phyloP scores from a whole-genome alignment of 2,888 invertebrate species.

The Drosophila multiciliata region DNA sequence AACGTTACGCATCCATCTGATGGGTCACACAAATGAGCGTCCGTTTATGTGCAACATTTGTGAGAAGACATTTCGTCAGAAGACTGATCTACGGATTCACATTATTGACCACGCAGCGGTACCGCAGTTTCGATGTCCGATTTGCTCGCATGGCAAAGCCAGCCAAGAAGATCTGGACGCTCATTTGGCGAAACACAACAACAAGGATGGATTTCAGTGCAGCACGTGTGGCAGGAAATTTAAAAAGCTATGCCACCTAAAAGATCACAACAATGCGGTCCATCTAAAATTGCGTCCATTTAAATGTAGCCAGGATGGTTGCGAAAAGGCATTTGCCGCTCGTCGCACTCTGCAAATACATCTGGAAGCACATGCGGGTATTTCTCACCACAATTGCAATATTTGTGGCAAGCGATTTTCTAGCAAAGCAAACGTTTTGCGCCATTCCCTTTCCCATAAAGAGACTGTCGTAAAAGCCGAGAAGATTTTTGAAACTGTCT shows the following conservation, averaged over 20 bases:
- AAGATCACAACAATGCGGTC: constrained; percentile 54
- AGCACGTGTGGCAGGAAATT: constrained; percentile 58
- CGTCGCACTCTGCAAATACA: constrained; percentile 51
- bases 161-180: constrained; percentile 41
- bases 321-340: constrained; percentile 50
- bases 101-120: constrained; percentile 32
- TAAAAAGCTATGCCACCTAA: constrained; percentile 47
- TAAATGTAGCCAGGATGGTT: constrained; percentile 37
- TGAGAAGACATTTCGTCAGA: constrained; percentile 48
- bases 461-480: constrained; percentile 15
- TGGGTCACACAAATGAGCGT: constrained; percentile 55
- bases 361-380: constrained; percentile 26
- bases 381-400: constrained; percentile 14
- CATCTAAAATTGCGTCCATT: constrained; percentile 53
- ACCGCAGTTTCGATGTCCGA: constrained; percentile 38
- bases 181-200: constrained; percentile 44
- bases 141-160: constrained; percentile 42
- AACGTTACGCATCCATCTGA: constrained; percentile 49
- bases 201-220: constrained; percentile 53
- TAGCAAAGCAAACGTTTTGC: constrained; percentile 34
- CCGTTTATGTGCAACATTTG: constrained; percentile 49
- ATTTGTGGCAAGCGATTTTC: constrained; percentile 35
- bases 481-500: neutral
- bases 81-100: constrained; percentile 44
- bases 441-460: constrained; percentile 33